Evolutionary conservation across 2,113 vertebrate genomes (phyloP), one percentile per base, ranked within the genome.

Genomic region (Podiceps cristatus): DNA sequence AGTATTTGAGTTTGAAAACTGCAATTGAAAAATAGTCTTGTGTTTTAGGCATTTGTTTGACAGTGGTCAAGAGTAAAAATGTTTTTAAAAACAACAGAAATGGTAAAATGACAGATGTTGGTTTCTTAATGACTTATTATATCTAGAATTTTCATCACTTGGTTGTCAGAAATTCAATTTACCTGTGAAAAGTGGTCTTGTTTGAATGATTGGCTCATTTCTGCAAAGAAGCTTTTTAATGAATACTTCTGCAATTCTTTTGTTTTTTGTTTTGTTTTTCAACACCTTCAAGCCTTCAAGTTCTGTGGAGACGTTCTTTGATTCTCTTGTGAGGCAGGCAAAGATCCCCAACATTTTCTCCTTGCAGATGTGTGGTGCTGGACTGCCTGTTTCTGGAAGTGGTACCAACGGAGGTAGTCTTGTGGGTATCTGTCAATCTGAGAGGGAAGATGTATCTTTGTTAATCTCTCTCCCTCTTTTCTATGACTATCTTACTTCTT

Each of bases 361-460:
- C 93, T 98, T 99, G 96, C 99, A 99, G 98, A 99, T 99, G 99
- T 99, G 99, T 14, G 99, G 99, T 11, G 98, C 98, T 33, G 98
- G 99, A 72, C 77, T 99, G 88, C 98, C 99, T 12, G 97, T 98
- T 67, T 97, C 98, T 91, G 97, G 96, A 90, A 62, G 97, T 45
- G 97, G 96, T 98, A 97, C 97, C 98, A 92, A 98, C 98, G 99
- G 98, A 91, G 99, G 99, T 93, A 99, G 99, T 98, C 99, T 99
- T 98, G 99, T 99, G 98, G 99, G 99, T 99, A 98, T 98, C 98
- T 98, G 95, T 97, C 93, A 95, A 19, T 97, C 94, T 92, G 85
- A 93, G 97, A 96, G 95, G 93, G 96, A 97, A 76, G 63, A 96
- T 95, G 72, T 60, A 63, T 79, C 74, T 92, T 76, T 95, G 71